phyloP scores from a whole-genome alignment of 2,888 invertebrate species.

The Ophioninae sp. region DNA sequence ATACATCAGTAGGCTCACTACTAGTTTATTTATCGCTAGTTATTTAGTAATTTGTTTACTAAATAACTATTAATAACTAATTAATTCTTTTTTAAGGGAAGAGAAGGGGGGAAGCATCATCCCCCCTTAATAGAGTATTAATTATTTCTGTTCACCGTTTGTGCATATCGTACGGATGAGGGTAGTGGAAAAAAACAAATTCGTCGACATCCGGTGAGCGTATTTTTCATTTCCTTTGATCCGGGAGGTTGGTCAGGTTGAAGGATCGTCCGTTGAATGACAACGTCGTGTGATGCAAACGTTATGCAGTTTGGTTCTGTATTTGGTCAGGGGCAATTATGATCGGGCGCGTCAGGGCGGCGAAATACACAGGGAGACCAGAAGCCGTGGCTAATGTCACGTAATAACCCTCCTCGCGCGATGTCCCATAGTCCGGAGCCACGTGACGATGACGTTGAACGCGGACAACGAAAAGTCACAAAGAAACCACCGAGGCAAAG shows the following conservation, averaged over 20 bases:
- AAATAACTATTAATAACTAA: too few relatives aligned
- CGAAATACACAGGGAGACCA: conserved; percentile 61
- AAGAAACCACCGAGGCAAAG: not conserved
- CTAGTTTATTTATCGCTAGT: too few relatives aligned
- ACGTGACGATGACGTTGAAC: conserved; percentile 19
- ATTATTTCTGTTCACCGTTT: not conserved
- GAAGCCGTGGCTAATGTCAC: conserved; percentile 78
- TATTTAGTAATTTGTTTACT: too few relatives aligned
- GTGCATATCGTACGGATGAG: not conserved
- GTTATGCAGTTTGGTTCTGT: conserved; percentile 74
- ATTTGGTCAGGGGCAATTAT: conserved; percentile 78
- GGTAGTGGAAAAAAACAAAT: conserved; percentile 69
- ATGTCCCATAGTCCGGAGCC: conserved; percentile 20
- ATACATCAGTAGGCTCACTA: too few relatives aligned
- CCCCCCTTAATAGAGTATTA: not conserved
- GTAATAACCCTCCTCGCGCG: conserved; percentile 71
- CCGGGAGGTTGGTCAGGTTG: conserved; percentile 40
- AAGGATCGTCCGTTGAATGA: conserved; percentile 60
- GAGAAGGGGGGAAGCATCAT: too few relatives aligned
- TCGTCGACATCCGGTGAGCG: conserved; percentile 72
- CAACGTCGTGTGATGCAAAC: conserved; percentile 76
- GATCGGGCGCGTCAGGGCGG: conserved; percentile 71
- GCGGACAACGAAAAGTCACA: conserved; percentile 17
- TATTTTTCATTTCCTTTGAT: conserved; percentile 59
- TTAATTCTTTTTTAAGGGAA: too few relatives aligned